Base-by-base conservation (phyloP, 1,140 invertebrate species). In the Drosophila equinoxialis region DNA sequence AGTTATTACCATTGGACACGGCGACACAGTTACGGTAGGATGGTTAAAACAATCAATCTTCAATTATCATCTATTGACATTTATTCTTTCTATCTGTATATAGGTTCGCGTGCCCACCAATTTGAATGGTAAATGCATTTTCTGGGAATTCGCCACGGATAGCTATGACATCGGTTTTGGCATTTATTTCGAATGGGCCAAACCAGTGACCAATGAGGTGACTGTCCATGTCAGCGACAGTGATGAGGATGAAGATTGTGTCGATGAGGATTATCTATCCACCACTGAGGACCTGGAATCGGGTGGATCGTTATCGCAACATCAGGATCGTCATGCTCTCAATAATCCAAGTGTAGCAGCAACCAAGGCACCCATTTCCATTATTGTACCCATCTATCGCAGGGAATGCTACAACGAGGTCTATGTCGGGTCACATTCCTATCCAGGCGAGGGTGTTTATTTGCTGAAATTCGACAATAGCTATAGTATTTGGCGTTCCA, bases 131-230 rank as follows among this genome's bases (percentile, higher is more conserved):
- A 95, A 96, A 1, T 97, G 97, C 89, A 93, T 99, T n/a, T 99
- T 98, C 92, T 99, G 99, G 99, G 99, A 99, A 93, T 99, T 99
- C 93, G 98, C 98, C 7, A 99, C 99, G 0, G 99, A 99, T 92
- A 95, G 95, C 84, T 99, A 99, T 92, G 99, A 99, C 91, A 98
- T 99, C 84, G 99, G 98, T 58, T 99, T 99, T 93, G 99, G 99
- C 6, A 95, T 99, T 51, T 99, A 97, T 92, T 99, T 99, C 92
- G 99, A 99, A 93, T 99, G 98, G 98, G 97, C 95, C 3, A 97
- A 97, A 84, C 96, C 96, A 11, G 94, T 94, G 20, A 95, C 96
- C 30, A 96, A 95, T 82, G 96, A 97, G 91, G 95, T 98, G 17
- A 96, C 97, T 33, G 95, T 98, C 68, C 95, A 97, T 82, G 96